Evolutionary conservation across 2,113 vertebrate species (phyloP).

Genomic region (Cathartes aura): DNA sequence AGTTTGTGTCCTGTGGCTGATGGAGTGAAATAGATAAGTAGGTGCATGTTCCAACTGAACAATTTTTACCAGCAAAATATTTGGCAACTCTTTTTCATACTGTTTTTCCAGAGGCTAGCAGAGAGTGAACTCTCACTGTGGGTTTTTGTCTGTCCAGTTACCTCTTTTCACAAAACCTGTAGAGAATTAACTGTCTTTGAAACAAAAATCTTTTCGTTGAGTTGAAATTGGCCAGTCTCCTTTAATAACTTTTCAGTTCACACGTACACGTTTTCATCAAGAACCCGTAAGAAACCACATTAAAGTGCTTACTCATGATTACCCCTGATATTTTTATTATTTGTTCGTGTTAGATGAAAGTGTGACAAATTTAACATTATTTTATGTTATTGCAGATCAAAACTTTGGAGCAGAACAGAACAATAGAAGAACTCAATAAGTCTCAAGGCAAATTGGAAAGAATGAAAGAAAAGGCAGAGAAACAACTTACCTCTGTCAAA

Average conservation of each 20-base stretch:
- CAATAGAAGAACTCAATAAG: slow-evolving; percentile 83
- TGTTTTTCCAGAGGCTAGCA: neutral
- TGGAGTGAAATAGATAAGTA: neutral
- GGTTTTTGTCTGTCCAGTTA: neutral
- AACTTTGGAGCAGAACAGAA: slow-evolving; percentile 85
- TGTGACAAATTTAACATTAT: neutral
- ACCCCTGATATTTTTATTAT: neutral
- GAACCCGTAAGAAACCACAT: neutral
- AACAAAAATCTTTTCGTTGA: neutral
- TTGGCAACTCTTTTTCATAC: neutral
- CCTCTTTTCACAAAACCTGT: neutral
- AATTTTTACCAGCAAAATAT: neutral
- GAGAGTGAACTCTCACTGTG: neutral
- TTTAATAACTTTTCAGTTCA: neutral
- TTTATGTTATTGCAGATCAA: slow-evolving; percentile 78
- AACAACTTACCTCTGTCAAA: slow-evolving; percentile 73
- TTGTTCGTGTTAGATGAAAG: neutral
- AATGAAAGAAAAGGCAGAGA: slow-evolving; percentile 82
- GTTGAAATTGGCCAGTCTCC: neutral
- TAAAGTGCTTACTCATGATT: neutral
- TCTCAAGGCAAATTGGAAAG: slow-evolving; percentile 81
- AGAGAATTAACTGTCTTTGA: neutral
- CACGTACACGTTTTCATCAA: neutral
- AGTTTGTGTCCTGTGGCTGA: neutral
- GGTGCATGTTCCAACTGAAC: neutral